Evolutionary conservation across 2,888 invertebrate species (phyloP).

Genomic region (Hesperia comma): DNA sequence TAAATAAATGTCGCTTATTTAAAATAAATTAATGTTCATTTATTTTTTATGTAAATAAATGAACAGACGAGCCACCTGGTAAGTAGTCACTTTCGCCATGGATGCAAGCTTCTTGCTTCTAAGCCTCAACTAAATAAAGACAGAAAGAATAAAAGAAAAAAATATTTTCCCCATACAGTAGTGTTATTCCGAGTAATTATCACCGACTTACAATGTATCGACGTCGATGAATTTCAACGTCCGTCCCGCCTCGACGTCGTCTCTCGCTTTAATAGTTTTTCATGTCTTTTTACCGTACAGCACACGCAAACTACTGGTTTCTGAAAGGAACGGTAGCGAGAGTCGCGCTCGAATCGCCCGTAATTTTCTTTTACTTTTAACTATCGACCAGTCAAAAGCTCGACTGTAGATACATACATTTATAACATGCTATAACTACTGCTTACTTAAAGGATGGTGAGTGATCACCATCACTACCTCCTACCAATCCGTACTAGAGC

Average conservation of each 20-base stretch:
- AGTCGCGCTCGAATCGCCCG: not conserved
- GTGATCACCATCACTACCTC: too few relatives aligned
- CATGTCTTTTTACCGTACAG: conserved; percentile 26
- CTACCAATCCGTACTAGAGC: too few relatives aligned
- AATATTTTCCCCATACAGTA: conserved; percentile 10
- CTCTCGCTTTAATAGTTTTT: conserved; percentile 26
- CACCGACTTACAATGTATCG: conserved; percentile 18
- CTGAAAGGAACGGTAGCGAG: conserved; percentile 19
- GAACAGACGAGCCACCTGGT: too few relatives aligned
- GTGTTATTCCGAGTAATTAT: conserved; percentile 16
- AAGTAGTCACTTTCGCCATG: too few relatives aligned
- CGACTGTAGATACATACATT: not conserved
- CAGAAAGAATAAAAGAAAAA: not conserved
- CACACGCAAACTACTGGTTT: conserved; percentile 32
- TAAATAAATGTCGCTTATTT: not conserved
- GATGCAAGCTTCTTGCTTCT: too few relatives aligned
- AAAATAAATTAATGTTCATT: not conserved
- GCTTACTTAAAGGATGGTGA: too few relatives aligned
- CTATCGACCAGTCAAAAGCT: not conserved
- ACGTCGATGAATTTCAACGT: conserved; percentile 26
- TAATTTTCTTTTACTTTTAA: not conserved
- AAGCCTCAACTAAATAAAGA: too few relatives aligned
- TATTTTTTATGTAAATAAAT: not conserved
- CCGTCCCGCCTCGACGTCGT: conserved; percentile 3
- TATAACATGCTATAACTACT: not conserved